Evolutionary conservation across 1,140 invertebrate species (phyloP).

Genomic region (silkworm (Bombyx mori)): ASM3026992v2 NC_085109.1:13185501-13186000

Average conservation of each 20-base stretch:
- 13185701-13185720: constrained; percentile 1
- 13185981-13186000: no score
- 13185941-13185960: no score
- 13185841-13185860: neutral
- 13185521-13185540: neutral
- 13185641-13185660: constrained; percentile 1
- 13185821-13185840: constrained; percentile 1
- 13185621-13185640: constrained; percentile 1
- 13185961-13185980: no score
- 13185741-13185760: neutral
- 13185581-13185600: neutral
- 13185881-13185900: neutral
- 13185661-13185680: constrained; percentile 3
- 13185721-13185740: neutral
- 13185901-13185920: neutral
- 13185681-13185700: neutral
- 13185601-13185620: neutral
- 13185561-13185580: neutral
- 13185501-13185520: neutral
- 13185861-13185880: neutral
- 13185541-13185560: neutral
- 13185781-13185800: constrained; percentile 1
- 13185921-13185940: no score
- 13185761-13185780: neutral
- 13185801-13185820: neutral